Evolutionary conservation across 2,888 invertebrate genomes (phyloP), one percentile per base, ranked within the genome.

Genomic region (Acanthacorydalis orientalis): DNA sequence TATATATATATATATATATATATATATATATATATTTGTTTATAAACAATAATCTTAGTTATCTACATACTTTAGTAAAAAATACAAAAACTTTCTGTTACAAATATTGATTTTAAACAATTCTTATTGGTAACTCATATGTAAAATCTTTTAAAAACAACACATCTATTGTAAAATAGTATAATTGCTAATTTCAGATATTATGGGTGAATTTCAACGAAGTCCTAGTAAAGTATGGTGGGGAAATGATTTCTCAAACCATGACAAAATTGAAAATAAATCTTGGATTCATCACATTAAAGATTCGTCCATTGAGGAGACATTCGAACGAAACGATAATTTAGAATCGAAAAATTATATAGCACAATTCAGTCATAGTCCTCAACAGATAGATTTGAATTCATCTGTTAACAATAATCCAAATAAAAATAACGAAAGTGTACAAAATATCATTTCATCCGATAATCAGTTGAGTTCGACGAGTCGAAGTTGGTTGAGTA

Each of bases 191-290:
- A 23, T 23, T 23, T 4, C 6, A 23, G 23, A 37, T 37, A 23
- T 23, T 23, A 78, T 78, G 78, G 72, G 75, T 48, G 76, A 76
- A 62, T 79, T 79, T 61, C 77, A 77, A 67, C 69, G 79, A 56
- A 74, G 74, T 53, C 72, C 75, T 52, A 78, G 78, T 63, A 78
- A 78, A 64, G 78, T 79, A 10, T 80, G 78, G 78, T 80, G 78
- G 77, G 74, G 72, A 49, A 57, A 53, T 48, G 61, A 64, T 12
- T 60, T 59, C 23, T 41, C 49, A 15, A 15, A 31, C 8, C 31
- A 35, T 23, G 12, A 35, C 16, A 38, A 46, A 9, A 7, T 31
- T 46, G 7, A 31, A 10, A 31, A 39, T 9, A 43, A 31, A 23
- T 43, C 31, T 23, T 39, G 31, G 12, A 31, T 12, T n/a, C 46